Evolutionary conservation across 2,797 vertebrate genomes (phyloP).

Genomic region (Arnoldichthys spilopterus): DNA sequence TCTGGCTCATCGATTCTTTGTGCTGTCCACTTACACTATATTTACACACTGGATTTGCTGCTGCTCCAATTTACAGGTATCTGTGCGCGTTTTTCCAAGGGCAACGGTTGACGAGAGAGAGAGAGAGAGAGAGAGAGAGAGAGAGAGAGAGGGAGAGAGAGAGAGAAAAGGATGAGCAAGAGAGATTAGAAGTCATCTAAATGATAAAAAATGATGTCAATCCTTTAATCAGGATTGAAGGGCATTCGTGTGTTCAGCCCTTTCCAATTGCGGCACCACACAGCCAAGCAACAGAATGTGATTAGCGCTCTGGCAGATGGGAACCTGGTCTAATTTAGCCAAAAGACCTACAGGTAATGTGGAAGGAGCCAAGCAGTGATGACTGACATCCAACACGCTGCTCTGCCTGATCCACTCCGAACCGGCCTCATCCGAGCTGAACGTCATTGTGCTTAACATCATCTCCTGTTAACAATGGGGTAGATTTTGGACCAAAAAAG

Average conservation of each 20-base stretch:
- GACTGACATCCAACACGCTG: neutral
- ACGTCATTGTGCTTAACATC: too few species aligned
- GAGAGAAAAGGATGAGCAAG: neutral
- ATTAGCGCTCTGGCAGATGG: constrained; percentile 8
- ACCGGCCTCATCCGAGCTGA: too few species aligned
- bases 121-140: neutral
- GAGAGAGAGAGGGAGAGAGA: neutral
- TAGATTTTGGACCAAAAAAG: too few species aligned
- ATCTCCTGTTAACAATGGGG: too few species aligned
- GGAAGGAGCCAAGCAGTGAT: neutral
- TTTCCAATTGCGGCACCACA: neutral
- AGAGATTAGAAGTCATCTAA: neutral
- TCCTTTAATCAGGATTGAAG: constrained; percentile 1
- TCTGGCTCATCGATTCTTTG: neutral
- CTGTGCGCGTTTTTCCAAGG: neutral
- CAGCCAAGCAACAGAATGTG: neutral
- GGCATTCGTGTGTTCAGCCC: neutral
- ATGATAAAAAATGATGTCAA: neutral
- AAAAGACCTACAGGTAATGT: neutral
- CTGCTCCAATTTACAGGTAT: neutral
- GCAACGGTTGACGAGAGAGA: neutral
- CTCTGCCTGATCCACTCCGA: too few species aligned
- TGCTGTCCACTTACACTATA: neutral
- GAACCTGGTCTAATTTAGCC: neutral
- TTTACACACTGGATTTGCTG: constrained; percentile 8